Percentiles rank a stretch among this genome's conserved stretches.
Conservation (phyloP, 2,888 invertebrate genomes). For the Leistus spinibarbis region DNA sequence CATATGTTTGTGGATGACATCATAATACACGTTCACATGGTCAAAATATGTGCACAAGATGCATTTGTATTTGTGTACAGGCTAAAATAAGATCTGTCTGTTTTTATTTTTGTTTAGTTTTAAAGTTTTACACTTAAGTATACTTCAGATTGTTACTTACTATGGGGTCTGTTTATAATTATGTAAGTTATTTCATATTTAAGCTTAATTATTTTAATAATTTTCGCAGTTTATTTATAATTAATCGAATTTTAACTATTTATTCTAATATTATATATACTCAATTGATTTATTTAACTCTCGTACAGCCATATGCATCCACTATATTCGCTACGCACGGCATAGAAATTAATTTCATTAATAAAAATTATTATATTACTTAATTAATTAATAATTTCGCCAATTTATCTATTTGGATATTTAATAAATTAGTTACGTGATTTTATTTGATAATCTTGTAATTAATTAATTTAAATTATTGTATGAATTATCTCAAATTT, state of each 20-base stretch:
- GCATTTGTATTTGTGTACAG: neutral
- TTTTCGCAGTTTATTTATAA: neutral
- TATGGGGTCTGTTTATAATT: constrained; percentile 24
- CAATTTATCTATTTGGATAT: too few relatives aligned
- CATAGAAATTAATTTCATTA: too few relatives aligned
- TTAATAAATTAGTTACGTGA: too few relatives aligned
- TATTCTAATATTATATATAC: too few relatives aligned
- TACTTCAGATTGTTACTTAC: neutral
- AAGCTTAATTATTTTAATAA: neutral
- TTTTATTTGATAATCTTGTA: too few relatives aligned
- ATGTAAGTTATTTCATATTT: constrained; percentile 19
- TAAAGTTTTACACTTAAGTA: neutral
- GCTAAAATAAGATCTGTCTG: neutral
- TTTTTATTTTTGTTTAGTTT: neutral
- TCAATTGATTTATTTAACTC: too few relatives aligned
- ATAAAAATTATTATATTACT: too few relatives aligned
- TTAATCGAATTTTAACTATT: neutral
- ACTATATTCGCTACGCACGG: too few relatives aligned
- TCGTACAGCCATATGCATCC: too few relatives aligned
- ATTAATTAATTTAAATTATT: too few relatives aligned
- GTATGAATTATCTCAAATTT: too few relatives aligned
- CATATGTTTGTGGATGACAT: constrained; percentile 6
- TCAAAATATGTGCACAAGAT: neutral
- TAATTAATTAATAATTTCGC: too few relatives aligned
- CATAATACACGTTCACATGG: constrained; percentile 6